These are phyloP conservation scores for Eutrigla gurnardus DNA, from an alignment of 2,797 vertebrate genomes.

Conservation along the genomic window DNA sequence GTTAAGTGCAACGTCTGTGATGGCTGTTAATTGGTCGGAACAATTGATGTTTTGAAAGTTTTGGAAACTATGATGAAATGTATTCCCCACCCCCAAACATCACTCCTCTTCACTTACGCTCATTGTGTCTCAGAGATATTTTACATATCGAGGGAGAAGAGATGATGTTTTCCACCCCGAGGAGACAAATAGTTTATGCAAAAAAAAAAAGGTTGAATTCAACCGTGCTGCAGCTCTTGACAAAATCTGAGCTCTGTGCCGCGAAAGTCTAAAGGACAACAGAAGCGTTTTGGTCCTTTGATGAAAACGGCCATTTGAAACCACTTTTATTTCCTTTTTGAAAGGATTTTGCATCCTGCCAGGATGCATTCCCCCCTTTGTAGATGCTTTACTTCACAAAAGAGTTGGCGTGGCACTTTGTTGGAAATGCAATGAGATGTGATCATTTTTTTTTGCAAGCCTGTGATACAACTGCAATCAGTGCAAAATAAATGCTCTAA, in stretches of 20 bases:
- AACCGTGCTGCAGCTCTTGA: slow-evolving; percentile 40
- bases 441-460: slow-evolving; percentile 2
- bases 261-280: slow-evolving; percentile 49
- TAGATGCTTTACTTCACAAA: background rate
- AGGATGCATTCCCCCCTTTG: background rate
- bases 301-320: slow-evolving; percentile 59
- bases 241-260: slow-evolving; percentile 36
- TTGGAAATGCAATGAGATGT: background rate
- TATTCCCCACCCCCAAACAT: background rate
- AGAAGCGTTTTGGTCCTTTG: slow-evolving; percentile 24
- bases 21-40: slow-evolving; percentile 27
- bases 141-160: slow-evolving; percentile 18
- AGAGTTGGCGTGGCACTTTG: background rate
- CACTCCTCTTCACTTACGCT: background rate
- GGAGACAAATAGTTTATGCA: slow-evolving; percentile 33
- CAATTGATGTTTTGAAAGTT: background rate
- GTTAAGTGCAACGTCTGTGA: slow-evolving; percentile 8
- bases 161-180: slow-evolving; percentile 23
- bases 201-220: slow-evolving; percentile 42
- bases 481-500: slow-evolving; percentile 32
- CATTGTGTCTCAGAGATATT: slow-evolving; percentile 17
- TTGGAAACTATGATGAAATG: slow-evolving; percentile 34
- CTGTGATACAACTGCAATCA: background rate
- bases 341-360: slow-evolving; percentile 25
- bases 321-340: background rate